Evolutionary conservation across 2,113 vertebrate genomes (phyloP), one percentile per base, ranked within the genome.

Genomic region (Eurypyga helias): DNA sequence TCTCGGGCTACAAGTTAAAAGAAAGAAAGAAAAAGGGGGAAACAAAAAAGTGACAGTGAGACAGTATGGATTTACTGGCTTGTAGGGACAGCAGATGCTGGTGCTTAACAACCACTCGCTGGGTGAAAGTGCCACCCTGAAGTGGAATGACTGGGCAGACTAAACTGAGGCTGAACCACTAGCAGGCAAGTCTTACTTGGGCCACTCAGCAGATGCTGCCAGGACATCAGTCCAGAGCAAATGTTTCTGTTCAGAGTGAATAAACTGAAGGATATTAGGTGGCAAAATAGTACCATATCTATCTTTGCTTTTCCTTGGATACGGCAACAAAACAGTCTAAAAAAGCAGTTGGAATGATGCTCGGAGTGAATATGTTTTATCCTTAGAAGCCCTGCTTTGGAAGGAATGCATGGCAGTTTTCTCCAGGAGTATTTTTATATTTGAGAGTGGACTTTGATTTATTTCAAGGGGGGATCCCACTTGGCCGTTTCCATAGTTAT

Each of bases 301-400:
- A 71, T 80, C 66, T 90, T 72, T 93, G 79, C 58, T 65, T 96
- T 85, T 93, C 91, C 80, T 92, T 93, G 93, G 83, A 86, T 77
- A 83, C 83, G 73, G 41, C 90, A 95, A 86, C 86, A 88, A 88
- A 94, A 92, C 41, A 88, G 43, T 83, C 52, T 67, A 73, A 73
- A 82, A 93, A 90, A 41, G 33, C 34, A 82, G 20, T 61, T 94
- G 58, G 54, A 92, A 91, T 83, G 67, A 83, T 1, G 0, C 46
- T 88, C 89, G 36, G 82, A 51, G 38, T 79, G 64, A 43, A 10
- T 73, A 73, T 48, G 25, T 67, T 92, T 87, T 82, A 73, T 41
- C 66, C 55, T 72, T 93, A 87, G 28, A 69, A 89, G 77, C 86
- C 33, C 29, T 83, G 52, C 75, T 83, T 83, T 76, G 84, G 72